A percentile compares a stretch with the other conserved stretches of the same genome.
Conservation (phyloP, 2,888 invertebrate species). For the Ischnus inquisitorius region DNA sequence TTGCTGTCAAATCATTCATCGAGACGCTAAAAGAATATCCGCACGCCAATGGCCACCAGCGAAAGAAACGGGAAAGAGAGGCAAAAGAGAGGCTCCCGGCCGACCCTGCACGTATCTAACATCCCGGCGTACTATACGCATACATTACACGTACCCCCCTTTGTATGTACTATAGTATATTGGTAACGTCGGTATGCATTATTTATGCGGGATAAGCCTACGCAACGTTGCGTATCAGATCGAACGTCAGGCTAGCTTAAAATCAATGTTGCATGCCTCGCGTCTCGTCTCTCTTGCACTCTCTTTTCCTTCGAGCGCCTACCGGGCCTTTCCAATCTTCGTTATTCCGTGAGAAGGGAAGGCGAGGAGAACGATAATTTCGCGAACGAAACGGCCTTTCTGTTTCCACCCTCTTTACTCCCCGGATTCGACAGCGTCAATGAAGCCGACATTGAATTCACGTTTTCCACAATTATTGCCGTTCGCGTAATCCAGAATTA, state of each 20-base stretch:
- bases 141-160: conserved; percentile 33
- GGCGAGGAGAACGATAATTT: background rate
- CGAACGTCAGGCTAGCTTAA: conserved; percentile 77
- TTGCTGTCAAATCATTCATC: conserved; percentile 61
- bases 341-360: conserved; percentile 2
- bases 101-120: conserved; percentile 39
- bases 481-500: too few species aligned
- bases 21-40: conserved; percentile 51
- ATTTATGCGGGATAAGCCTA: conserved; percentile 70
- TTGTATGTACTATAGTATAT: conserved; percentile 49
- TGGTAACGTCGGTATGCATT: conserved; percentile 64
- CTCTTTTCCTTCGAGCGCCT: conserved; percentile 30
- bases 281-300: conserved; percentile 19
- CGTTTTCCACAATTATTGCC: too few species aligned
- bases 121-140: background rate
- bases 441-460: background rate
- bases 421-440: background rate
- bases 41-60: conserved; percentile 26
- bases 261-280: conserved; percentile 73
- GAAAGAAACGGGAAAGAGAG: conserved; percentile 20
- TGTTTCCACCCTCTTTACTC: background rate
- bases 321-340: conserved; percentile 3
- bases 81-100: conserved; percentile 35
- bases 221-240: conserved; percentile 77
- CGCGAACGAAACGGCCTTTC: background rate